phyloP scores from a whole-genome alignment of 2,113 vertebrate species.

The Erythrolamprus reginae region DNA sequence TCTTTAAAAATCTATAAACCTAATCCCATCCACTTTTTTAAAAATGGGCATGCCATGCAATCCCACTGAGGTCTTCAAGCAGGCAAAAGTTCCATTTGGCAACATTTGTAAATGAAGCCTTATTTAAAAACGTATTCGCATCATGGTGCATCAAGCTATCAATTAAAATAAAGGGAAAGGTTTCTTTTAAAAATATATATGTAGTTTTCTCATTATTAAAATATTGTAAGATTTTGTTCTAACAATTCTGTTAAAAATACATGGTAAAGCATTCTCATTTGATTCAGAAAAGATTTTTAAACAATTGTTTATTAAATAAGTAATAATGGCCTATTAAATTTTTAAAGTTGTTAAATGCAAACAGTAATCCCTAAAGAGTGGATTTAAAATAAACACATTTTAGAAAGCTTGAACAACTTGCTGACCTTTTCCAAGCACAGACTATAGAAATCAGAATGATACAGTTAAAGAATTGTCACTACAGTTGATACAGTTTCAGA shows the following conservation, averaged over 20 bases:
- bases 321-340: background rate
- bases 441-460: background rate
- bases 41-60: background rate
- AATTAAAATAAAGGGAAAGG: background rate
- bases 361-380: background rate
- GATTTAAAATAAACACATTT: background rate
- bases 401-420: background rate
- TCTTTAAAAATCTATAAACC: background rate
- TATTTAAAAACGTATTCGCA: background rate
- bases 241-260: background rate
- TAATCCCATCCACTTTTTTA: background rate
- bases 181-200: background rate
- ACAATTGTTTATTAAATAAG: background rate
- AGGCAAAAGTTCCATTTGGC: background rate
- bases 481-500: background rate
- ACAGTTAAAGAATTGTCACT: background rate
- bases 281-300: background rate
- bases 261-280: background rate
- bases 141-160: background rate
- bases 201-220: background rate
- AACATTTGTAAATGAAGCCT: background rate
- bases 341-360: background rate
- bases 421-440: background rate
- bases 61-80: background rate
- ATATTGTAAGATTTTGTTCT: background rate